These are phyloP conservation scores for Lucifuga dentata DNA, from an alignment of 2,113 vertebrate species.

Conservation along the genomic window DNA sequence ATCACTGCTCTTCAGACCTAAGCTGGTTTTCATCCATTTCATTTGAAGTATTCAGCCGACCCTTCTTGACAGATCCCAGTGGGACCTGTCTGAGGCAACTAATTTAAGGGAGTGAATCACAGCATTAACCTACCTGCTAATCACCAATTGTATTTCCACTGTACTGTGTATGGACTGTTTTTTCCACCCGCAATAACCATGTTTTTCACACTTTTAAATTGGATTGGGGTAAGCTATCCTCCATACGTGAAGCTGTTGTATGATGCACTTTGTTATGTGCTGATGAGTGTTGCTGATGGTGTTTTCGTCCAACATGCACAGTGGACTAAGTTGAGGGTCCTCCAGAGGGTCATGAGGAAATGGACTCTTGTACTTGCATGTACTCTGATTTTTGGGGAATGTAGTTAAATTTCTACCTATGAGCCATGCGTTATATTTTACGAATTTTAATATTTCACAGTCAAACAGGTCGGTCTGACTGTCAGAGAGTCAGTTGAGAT, in stretches of 20 bases:
- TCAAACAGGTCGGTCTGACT: neutral
- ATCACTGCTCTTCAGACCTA: slow-evolving; percentile 26
- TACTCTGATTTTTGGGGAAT: slow-evolving; percentile 2
- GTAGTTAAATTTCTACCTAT: slow-evolving; percentile 2
- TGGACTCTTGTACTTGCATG: neutral
- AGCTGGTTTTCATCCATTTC: slow-evolving; percentile 62
- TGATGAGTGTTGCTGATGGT: slow-evolving; percentile 48
- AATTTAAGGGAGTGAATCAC: slow-evolving; percentile 70
- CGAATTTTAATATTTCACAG: neutral
- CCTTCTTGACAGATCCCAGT: slow-evolving; percentile 21
- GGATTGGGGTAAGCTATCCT: slow-evolving; percentile 36
- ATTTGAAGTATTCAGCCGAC: slow-evolving; percentile 46
- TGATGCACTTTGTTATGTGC: slow-evolving; percentile 50
- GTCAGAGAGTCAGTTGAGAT: no score
- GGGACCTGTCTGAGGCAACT: slow-evolving; percentile 51
- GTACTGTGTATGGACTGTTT: slow-evolving; percentile 39
- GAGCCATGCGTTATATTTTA: neutral
- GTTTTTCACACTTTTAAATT: slow-evolving; percentile 40
- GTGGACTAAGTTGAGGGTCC: slow-evolving; percentile 18
- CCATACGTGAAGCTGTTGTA: slow-evolving; percentile 42
- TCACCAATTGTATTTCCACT: slow-evolving; percentile 45
- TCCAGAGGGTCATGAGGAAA: slow-evolving; percentile 17
- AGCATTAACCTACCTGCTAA: slow-evolving; percentile 65
- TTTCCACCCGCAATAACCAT: slow-evolving; percentile 51
- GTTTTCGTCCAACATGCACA: neutral